phyloP scores from a whole-genome alignment of 2,797 vertebrate genomes.

The Sebastes dallii region DNA sequence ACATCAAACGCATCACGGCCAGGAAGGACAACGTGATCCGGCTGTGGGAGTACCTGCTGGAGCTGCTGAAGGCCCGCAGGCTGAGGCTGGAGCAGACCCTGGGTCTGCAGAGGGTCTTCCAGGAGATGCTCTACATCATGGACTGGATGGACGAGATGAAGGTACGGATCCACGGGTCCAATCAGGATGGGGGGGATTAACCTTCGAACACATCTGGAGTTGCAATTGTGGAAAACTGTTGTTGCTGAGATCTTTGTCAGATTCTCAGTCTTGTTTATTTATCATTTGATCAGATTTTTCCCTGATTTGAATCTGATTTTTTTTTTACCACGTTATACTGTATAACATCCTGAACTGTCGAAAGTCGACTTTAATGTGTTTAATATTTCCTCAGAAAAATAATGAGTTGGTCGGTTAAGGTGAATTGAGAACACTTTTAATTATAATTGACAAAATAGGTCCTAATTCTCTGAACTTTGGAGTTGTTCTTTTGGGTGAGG shows the following conservation, averaged over 20 bases:
- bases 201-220: neutral
- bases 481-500: no score
- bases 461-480: neutral
- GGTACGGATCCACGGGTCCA: conserved; percentile 67
- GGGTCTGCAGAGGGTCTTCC: conserved; percentile 95
- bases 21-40: conserved; percentile 96
- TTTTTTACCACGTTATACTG: no score
- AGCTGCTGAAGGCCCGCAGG: conserved; percentile 91
- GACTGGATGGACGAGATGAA: conserved; percentile 99
- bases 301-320: no score
- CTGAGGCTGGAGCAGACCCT: conserved; percentile 93
- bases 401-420: neutral
- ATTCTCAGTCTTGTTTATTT: no score
- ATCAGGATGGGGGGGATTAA: neutral
- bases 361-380: neutral
- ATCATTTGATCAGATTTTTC: no score
- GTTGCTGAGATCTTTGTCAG: neutral
- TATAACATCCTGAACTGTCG: neutral
- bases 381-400: neutral
- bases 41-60: conserved; percentile 96
- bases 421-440: neutral
- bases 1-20: conserved; percentile 92
- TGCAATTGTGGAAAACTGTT: neutral
- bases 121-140: conserved; percentile 98
- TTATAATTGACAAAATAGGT: neutral